Conservation (phyloP, 2,888 invertebrate genomes). For the Lasiommata megera region DNA sequence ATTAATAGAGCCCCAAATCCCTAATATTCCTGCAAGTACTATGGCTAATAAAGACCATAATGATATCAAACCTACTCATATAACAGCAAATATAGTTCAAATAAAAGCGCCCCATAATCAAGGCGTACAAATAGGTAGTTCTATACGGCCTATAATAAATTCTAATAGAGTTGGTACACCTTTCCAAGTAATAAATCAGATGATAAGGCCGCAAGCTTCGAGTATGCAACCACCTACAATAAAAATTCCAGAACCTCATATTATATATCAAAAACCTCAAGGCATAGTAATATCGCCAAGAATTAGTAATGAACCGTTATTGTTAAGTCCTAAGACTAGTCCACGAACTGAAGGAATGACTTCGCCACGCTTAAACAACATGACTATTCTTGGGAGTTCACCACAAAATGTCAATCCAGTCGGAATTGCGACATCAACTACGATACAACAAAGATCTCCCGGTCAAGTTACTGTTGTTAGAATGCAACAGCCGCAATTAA, state of each 20-base stretch:
- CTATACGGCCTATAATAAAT: slow-evolving; percentile 57
- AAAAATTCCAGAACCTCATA: slow-evolving; percentile 82
- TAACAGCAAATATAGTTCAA: slow-evolving; percentile 69
- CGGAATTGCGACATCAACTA: slow-evolving; percentile 62
- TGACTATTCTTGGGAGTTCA: slow-evolving; percentile 63
- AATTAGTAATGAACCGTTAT: slow-evolving; percentile 59
- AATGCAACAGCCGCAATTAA: slow-evolving; percentile 73
- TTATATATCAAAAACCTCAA: slow-evolving; percentile 70
- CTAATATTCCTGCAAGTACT: slow-evolving; percentile 55
- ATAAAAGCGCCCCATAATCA: slow-evolving; percentile 59
- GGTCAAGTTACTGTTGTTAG: slow-evolving; percentile 77
- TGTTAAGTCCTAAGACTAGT: slow-evolving; percentile 68
- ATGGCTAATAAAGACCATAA: slow-evolving; percentile 49
- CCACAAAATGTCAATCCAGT: slow-evolving; percentile 61
- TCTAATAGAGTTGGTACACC: slow-evolving; percentile 60
- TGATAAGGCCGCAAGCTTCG: slow-evolving; percentile 60
- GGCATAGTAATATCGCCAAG: slow-evolving; percentile 72
- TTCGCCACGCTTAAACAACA: slow-evolving; percentile 64
- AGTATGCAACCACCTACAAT: slow-evolving; percentile 85
- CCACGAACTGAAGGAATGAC: slow-evolving; percentile 59
- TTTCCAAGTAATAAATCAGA: slow-evolving; percentile 72
- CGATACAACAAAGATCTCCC: slow-evolving; percentile 65
- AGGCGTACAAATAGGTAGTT: slow-evolving; percentile 49
- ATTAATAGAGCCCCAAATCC: slow-evolving; percentile 59
- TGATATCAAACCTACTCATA: slow-evolving; percentile 62